A percentile compares a stretch with the other conserved stretches of the same genome.
phyloP scores from a whole-genome alignment of 2,888 invertebrate genomes.

The Serripes groenlandicus region DNA sequence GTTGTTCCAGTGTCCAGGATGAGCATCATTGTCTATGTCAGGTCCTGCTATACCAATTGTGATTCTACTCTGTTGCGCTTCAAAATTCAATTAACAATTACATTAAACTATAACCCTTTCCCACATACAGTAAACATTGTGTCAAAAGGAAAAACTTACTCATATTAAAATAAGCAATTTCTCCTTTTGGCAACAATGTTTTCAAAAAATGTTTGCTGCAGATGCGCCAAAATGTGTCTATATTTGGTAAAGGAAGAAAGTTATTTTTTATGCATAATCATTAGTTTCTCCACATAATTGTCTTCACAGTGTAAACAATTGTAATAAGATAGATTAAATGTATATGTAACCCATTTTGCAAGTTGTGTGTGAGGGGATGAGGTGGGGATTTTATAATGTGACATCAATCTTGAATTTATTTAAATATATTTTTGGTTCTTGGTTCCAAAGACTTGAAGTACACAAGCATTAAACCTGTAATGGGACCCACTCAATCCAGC shows the following conservation, averaged over 20 bases:
- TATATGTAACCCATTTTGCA: no score
- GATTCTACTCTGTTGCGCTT: conserved; percentile 79
- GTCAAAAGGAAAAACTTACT: background rate
- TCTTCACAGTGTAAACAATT: no score
- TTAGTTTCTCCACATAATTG: no score
- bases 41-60: conserved; percentile 84
- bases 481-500: no score
- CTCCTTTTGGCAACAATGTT: background rate
- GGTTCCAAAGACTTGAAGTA: no score
- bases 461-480: no score
- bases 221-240: background rate
- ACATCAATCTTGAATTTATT: no score
- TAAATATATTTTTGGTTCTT: no score
- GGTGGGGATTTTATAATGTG: no score
- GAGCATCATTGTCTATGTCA: conserved; percentile 82
- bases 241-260: background rate
- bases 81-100: background rate
- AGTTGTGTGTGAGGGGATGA: no score
- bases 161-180: background rate
- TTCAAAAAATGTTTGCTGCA: background rate
- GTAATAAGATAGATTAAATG: no score
- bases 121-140: background rate
- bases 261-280: no score
- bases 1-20: conserved; percentile 83
- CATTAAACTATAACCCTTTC: background rate